Percentiles rank a stretch among this genome's conserved stretches.
phyloP scores from a whole-genome alignment of 2,113 vertebrate genomes.

The Mellivora capensis region DNA sequence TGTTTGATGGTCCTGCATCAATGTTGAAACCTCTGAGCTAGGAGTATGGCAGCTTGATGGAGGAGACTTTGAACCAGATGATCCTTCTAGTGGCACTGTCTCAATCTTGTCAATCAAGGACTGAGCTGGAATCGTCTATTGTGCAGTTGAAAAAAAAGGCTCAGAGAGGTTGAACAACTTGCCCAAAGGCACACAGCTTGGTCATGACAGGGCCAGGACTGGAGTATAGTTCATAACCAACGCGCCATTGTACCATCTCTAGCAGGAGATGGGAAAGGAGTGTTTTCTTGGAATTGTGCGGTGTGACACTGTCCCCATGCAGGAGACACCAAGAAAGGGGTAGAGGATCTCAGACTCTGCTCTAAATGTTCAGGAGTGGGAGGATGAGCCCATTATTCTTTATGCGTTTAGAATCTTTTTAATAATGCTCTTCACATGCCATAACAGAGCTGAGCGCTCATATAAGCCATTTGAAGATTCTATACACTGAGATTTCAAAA shows the following conservation, averaged over 20 bases:
- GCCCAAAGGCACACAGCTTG: not conserved
- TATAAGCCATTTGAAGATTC: constrained; percentile 2
- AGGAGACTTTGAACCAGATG: not conserved
- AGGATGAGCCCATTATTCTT: not conserved
- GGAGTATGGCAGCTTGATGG: not conserved
- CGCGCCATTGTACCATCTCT: not conserved
- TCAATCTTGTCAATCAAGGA: not conserved
- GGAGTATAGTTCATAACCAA: not conserved
- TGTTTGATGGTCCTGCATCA: not conserved
- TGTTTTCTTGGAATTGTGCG: not conserved
- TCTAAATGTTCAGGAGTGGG: not conserved
- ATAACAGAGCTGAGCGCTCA: not conserved
- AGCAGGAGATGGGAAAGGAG: not conserved
- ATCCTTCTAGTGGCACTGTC: not conserved
- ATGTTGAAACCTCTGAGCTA: not conserved
- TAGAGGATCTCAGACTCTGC: not conserved
- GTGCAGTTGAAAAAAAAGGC: not conserved
- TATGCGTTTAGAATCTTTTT: not conserved
- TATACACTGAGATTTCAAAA: constrained; percentile 28
- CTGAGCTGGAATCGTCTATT: not conserved
- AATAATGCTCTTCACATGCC: not conserved
- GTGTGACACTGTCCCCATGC: no score
- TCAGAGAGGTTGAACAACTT: not conserved
- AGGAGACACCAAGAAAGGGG: not conserved
- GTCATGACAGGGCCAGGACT: not conserved